These are phyloP conservation scores for Sylvia atricapilla DNA, from an alignment of 2,113 vertebrate species.

Conservation along the genomic window DNA sequence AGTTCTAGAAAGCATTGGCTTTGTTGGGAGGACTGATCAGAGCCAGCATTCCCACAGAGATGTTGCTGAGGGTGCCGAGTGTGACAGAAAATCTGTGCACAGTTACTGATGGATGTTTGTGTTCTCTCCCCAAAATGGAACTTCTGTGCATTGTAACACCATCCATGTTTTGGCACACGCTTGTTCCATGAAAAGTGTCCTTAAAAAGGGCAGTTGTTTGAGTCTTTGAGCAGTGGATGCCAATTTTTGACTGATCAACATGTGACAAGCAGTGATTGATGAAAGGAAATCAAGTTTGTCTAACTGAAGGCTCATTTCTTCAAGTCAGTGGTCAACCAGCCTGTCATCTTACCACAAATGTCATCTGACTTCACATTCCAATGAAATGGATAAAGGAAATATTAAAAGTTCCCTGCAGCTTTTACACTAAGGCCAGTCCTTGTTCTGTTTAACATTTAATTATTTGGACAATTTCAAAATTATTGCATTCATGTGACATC, in stretches of 20 bases:
- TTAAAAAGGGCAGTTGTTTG: background rate
- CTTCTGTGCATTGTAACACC: background rate
- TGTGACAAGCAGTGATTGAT: background rate
- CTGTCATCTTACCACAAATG: background rate
- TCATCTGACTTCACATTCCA: background rate
- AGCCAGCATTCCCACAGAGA: background rate
- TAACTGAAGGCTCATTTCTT: background rate
- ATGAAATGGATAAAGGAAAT: background rate
- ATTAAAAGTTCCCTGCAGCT: background rate
- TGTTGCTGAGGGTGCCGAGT: background rate
- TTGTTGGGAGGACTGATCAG: background rate
- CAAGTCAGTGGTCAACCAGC: background rate
- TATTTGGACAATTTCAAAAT: background rate
- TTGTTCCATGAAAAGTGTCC: background rate
- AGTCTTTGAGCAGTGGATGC: background rate
- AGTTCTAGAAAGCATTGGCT: background rate
- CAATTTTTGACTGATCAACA: background rate
- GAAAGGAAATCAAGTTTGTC: background rate
- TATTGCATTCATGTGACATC: background rate
- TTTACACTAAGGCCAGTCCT: background rate
- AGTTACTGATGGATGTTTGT: background rate
- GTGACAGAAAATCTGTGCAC: background rate
- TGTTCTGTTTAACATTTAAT: background rate
- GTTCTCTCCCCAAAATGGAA: background rate
- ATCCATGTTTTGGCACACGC: background rate